These are phyloP conservation scores for Montipora foliosa DNA, from an alignment of 64 coral and sea anemone species.

Conservation along the genomic window DNA sequence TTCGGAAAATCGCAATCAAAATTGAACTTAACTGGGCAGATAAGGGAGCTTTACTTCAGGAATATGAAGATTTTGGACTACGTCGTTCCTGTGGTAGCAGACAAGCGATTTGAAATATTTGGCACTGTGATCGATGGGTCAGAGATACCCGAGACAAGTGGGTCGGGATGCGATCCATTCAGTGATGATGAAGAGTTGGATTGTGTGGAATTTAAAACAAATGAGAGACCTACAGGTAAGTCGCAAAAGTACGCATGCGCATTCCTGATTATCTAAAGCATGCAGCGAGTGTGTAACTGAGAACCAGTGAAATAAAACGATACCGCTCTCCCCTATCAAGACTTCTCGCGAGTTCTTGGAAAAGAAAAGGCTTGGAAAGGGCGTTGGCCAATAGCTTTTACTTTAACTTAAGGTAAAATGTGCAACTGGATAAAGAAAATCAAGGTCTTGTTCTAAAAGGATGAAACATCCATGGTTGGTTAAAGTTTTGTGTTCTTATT, in stretches of 20 bases:
- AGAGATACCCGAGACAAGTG: not conserved
- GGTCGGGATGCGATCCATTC: conserved; percentile 20
- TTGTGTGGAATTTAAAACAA: not conserved
- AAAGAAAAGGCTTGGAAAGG: too few species aligned
- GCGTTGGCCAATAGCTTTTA: too few species aligned
- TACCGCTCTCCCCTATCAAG: too few species aligned
- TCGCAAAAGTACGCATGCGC: not conserved
- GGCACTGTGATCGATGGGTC: conserved; percentile 55
- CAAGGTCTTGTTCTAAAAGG: too few species aligned
- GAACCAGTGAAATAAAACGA: too few species aligned
- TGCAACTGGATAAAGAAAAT: too few species aligned
- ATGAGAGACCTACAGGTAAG: not conserved
- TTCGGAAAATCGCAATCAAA: conserved; percentile 43
- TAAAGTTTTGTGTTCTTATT: too few species aligned
- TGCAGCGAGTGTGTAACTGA: too few species aligned
- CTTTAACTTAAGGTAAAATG: too few species aligned
- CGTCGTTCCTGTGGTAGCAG: conserved; percentile 17
- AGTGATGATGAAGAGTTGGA: conserved; percentile 60
- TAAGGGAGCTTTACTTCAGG: conserved; percentile 60
- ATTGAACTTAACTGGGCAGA: conserved; percentile 52
- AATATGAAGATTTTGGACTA: conserved; percentile 46
- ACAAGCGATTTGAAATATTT: conserved; percentile 55
- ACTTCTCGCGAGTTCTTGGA: too few species aligned
- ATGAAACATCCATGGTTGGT: too few species aligned
- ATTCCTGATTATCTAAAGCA: too few species aligned